phyloP scores from a whole-genome alignment of 2,888 invertebrate genomes.

The Mesorhabditis belari region DNA sequence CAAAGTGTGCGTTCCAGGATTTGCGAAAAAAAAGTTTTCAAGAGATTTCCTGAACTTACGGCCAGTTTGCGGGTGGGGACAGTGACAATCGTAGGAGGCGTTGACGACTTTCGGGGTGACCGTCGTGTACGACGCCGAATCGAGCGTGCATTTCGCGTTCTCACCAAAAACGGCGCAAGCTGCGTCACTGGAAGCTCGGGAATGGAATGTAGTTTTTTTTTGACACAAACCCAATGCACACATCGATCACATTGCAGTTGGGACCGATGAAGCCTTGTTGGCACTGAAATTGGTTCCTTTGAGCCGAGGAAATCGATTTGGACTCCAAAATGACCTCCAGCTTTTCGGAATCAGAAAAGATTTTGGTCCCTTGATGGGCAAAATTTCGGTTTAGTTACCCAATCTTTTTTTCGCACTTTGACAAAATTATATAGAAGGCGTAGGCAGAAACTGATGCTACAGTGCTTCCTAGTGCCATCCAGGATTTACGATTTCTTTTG shows the following conservation, averaged over 20 bases:
- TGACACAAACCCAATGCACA: constrained; percentile 35
- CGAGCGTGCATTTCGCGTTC: constrained; percentile 34
- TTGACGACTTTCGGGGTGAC: constrained; percentile 19
- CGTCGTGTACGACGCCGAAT: constrained; percentile 27
- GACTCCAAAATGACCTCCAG: no score
- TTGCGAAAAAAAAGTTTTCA: no score
- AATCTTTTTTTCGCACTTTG: no score
- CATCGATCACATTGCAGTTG: constrained; percentile 48
- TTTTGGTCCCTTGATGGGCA: no score
- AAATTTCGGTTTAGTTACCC: no score
- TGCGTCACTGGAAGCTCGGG: constrained; percentile 29
- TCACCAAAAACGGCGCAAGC: constrained; percentile 41
- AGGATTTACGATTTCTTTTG: no score
- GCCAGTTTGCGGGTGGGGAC: constrained; percentile 32
- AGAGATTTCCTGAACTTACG: constrained; percentile 14
- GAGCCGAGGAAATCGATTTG: no score
- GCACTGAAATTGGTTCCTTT: no score
- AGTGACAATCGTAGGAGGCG: constrained; percentile 30
- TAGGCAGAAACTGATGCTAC: no score
- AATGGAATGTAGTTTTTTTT: neutral
- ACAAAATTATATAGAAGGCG: no score
- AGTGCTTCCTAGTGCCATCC: no score
- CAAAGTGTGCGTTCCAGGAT: neutral
- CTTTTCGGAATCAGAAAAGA: no score
- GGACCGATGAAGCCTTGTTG: constrained; percentile 44